A percentile compares a stretch with the other conserved stretches of the same genome.
These are phyloP conservation scores for Drosophila parabipectinata DNA, from an alignment of 1,140 invertebrate species.

Conservation along the genomic window DNA sequence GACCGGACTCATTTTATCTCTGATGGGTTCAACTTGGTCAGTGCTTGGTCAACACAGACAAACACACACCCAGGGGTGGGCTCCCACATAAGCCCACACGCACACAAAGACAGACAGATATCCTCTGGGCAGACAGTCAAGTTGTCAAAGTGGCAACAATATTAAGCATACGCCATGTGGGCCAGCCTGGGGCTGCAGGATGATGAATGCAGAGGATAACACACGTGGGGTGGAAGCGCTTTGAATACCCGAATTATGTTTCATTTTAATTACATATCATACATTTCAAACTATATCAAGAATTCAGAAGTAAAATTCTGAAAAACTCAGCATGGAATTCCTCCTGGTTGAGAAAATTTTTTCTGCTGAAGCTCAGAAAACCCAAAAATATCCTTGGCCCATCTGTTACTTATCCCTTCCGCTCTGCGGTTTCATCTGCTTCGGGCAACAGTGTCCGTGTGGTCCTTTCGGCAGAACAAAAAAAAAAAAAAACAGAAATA, in stretches of 20 bases:
- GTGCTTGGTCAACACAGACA: too few species aligned
- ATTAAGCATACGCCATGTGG: slow-evolving; percentile 47
- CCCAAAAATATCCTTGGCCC: slow-evolving; percentile 1
- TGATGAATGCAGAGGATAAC: too few species aligned
- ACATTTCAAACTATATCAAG: background rate
- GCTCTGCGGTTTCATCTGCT: slow-evolving; percentile 13
- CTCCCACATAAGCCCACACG: too few species aligned
- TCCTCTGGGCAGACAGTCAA: slow-evolving; percentile 29
- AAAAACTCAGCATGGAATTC: background rate
- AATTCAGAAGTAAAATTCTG: background rate
- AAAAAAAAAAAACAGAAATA: background rate
- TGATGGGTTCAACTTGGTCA: background rate
- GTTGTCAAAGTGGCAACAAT: slow-evolving; percentile 44
- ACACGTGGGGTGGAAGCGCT: background rate
- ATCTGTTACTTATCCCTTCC: slow-evolving; percentile 16
- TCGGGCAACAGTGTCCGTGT: slow-evolving; percentile 28
- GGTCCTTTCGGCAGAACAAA: background rate
- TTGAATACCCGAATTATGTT: background rate
- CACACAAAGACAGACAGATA: background rate
- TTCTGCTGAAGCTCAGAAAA: background rate
- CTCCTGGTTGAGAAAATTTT: background rate
- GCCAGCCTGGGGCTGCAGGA: slow-evolving; percentile 1
- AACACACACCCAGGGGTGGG: too few species aligned
- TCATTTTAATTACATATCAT: too few species aligned
- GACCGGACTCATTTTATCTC: background rate